Base-by-base conservation (phyloP, 2,113 vertebrate species). In the Microcebus lehilahytsara region DNA sequence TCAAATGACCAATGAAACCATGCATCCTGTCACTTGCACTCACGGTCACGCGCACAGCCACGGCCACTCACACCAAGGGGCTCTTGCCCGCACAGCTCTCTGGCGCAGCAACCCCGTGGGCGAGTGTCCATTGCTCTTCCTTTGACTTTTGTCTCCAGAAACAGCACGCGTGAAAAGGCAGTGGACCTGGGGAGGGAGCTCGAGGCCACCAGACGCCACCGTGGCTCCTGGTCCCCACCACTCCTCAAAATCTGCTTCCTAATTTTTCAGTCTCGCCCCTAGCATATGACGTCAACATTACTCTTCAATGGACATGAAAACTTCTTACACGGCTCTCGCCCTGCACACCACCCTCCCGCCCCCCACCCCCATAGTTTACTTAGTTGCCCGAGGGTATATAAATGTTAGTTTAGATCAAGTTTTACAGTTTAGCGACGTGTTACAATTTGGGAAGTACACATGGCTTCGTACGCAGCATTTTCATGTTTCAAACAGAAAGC, bases 161-260 rank as follows among this genome's bases (percentile, higher is more conserved):
- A 67, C 58, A 78, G 66, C 71, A 62, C 56, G n/a, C 23, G 0
- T 92, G 97, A 97, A 97, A 96, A 95, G 86, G 64, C 85, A 93
- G 62, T 60, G 97, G 96, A 97, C 97, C 92, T 0, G 84, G 81
- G 64, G 30, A 51, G 27, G 77, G 79, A 80, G 74, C 51, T n/a
- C 37, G 53, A 60, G 75, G 91, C 60, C 32, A 67, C 77, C 60
- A 51, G 72, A 87, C 60, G 58, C 78, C 89, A 51, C 42, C 4
- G 87, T 42, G 37, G 46, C 53, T 74, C 83, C 91, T 27, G 23
- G 66, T 53, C 14, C 17, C 90, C 69, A 23, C 79, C 79, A 86
- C 53, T 86, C 95, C 94, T 62, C 80, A 46, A 46, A 46, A 46
- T 46, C 46, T 81, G 66, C 12, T 85, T 42, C 64, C 67, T 12